Evolutionary conservation across 2,888 invertebrate genomes (phyloP).

Genomic region (Chydorus sphaericus): DNA sequence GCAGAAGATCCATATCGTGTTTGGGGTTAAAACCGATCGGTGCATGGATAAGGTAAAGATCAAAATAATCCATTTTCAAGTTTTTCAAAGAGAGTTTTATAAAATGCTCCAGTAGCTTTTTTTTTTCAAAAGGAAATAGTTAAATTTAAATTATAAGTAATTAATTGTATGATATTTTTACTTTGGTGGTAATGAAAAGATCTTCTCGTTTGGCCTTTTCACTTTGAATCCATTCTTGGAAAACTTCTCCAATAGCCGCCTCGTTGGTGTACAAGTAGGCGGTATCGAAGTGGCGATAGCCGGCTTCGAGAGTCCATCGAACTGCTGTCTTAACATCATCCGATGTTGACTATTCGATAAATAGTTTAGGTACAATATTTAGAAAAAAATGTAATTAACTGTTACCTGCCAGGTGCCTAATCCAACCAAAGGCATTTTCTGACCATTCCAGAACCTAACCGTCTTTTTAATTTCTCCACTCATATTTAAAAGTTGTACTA

Average conservation of each 20-base stretch:
- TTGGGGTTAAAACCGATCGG: conserved; percentile 22
- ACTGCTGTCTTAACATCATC: conserved; percentile 25
- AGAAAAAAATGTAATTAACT: background rate
- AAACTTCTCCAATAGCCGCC: conserved; percentile 24
- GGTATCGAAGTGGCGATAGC: conserved; percentile 29
- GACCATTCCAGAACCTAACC: conserved; percentile 30
- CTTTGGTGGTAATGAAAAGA: conserved; percentile 29
- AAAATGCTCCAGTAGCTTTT: conserved; percentile 18
- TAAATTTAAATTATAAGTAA: background rate
- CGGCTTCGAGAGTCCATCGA: conserved; percentile 24
- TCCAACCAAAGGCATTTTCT: conserved; percentile 52
- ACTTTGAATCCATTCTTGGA: conserved; percentile 23
- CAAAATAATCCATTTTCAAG: conserved; percentile 28
- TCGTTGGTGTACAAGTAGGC: conserved; percentile 27
- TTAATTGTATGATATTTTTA: conserved; percentile 15
- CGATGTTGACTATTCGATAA: conserved; percentile 17
- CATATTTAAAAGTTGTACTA: too few species aligned
- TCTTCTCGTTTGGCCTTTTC: conserved; percentile 26
- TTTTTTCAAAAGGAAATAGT: too few species aligned
- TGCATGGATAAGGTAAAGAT: conserved; percentile 30
- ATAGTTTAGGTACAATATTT: conserved; percentile 24
- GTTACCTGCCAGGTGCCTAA: conserved; percentile 65
- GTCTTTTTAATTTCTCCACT: too few species aligned
- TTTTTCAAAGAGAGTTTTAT: conserved; percentile 22
- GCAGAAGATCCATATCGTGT: conserved; percentile 10